Evolutionary conservation across 2,797 vertebrate species (phyloP), one percentile per base, ranked within the genome.

Genomic region (Pangasius sanitwongsei): DNA sequence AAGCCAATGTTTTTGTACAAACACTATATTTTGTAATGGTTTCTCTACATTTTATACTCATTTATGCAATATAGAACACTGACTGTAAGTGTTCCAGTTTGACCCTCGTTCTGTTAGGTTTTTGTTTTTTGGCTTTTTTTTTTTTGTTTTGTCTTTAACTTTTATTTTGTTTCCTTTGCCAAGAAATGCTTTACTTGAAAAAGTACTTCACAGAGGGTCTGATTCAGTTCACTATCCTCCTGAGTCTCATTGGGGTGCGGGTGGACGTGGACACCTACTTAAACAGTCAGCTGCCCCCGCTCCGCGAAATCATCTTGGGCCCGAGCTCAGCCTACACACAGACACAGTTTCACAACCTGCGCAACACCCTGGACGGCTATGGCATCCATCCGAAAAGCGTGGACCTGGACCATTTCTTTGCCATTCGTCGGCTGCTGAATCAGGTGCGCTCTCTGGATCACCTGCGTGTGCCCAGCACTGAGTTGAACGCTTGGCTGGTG

Each of bases 101-200:
- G 80, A 92, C 92, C 12, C 92, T 90, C 69, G 44, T 90, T 48
- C 31, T 85, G 86, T 90, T 41, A 28, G 16, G 25, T 88, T 83
- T 89, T 87, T 85, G 95, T 95, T 95, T 93, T 92, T 95, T 95
- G 95, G n/a, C 0, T 13, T 57, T 94, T 94, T 87, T 94, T 15
- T 85, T 89, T 95, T 93, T 92, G 93, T 83, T 61, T 83, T 61
- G 20, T 41, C 96, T 96, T 96, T 95, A 94, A 92, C 93, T 94
- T 96, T 93, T 93, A 92, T 93, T 94, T 96, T 96, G 93, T 96
- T 96, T 95, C 94, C 94, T 92, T 97, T 96, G 95, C 95, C 96
- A 97, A 99, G 98, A 99, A 97, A 99, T 99, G 99, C 99, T 99
- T 97, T 99, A 98, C 97, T 96, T 99, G 98, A 99, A 99, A 98